Percentiles rank a stretch among this genome's conserved stretches.
Evolutionary conservation across 2,888 invertebrate genomes (phyloP).

Genomic region (Yponomeuta plumbellus): DNA sequence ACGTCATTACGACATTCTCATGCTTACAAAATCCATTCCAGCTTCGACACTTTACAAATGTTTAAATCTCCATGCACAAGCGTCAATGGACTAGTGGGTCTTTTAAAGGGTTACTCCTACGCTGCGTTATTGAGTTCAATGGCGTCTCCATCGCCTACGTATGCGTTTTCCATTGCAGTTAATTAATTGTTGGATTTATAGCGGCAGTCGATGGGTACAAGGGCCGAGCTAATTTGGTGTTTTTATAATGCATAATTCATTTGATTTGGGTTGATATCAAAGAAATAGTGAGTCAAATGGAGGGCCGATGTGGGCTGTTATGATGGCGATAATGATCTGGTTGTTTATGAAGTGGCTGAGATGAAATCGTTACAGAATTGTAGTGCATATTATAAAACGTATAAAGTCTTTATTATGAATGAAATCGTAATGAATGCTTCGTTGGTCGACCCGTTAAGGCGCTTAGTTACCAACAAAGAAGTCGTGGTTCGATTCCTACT

Average conservation of each 20-base stretch:
- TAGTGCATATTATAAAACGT: neutral
- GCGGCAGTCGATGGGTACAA: neutral
- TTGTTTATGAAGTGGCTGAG: neutral
- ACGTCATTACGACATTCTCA: neutral
- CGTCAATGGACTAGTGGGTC: neutral
- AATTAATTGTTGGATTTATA: conserved; percentile 2
- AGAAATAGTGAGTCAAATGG: neutral
- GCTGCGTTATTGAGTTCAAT: neutral
- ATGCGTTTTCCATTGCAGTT: neutral
- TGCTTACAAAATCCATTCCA: neutral
- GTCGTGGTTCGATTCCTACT: too few species aligned
- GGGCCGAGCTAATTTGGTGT: neutral
- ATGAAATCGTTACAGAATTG: neutral
- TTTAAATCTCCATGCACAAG: neutral
- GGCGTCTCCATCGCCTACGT: neutral
- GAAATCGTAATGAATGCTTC: too few species aligned
- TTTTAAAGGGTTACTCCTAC: neutral
- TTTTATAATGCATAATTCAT: conserved; percentile 1
- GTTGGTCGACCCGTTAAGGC: too few species aligned
- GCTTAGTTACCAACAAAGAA: too few species aligned
- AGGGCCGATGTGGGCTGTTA: neutral
- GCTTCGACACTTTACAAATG: neutral
- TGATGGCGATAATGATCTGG: neutral
- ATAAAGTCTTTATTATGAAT: too few species aligned
- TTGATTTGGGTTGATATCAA: neutral